Conservation (phyloP, 2,888 invertebrate genomes). For the Coleophora flavipennella region DNA sequence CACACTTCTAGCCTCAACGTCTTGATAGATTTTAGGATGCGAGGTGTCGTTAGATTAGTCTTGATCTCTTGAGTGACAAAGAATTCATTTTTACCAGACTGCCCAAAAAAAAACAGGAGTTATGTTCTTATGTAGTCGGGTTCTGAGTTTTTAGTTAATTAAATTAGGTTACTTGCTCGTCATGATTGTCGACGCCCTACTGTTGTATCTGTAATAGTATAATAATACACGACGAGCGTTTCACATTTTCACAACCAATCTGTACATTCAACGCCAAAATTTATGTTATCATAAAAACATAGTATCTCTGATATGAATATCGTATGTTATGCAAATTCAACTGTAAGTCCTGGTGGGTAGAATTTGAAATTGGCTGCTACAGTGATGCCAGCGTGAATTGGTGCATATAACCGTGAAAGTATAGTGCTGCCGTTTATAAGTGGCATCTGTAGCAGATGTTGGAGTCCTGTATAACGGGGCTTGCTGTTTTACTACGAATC, state of each 20-base stretch:
- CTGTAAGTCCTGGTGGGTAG: not conserved
- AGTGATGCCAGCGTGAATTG: constrained; percentile 3
- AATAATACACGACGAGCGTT: not conserved
- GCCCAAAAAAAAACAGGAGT: too few relatives aligned
- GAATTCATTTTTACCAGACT: too few relatives aligned
- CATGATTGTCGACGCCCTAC: too few relatives aligned
- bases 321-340: constrained; percentile 2
- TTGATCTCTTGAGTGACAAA: too few relatives aligned
- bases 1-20: too few relatives aligned
- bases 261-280: constrained; percentile 5
- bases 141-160: too few relatives aligned
- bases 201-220: not conserved
- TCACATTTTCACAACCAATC: constrained; percentile 3
- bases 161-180: too few relatives aligned
- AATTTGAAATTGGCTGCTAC: constrained; percentile 1
- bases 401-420: constrained; percentile 8
- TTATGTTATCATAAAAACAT: constrained; percentile 14
- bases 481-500: constrained; percentile 2
- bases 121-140: too few relatives aligned
- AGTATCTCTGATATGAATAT: constrained; percentile 10
- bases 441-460: constrained; percentile 8
- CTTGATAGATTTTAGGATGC: too few relatives aligned
- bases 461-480: constrained; percentile 4
- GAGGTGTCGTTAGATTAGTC: too few relatives aligned
- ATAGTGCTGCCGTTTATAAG: constrained; percentile 8